Evolutionary conservation across 2,888 invertebrate genomes (phyloP).

Genomic region (Dynastes grantii): DNA sequence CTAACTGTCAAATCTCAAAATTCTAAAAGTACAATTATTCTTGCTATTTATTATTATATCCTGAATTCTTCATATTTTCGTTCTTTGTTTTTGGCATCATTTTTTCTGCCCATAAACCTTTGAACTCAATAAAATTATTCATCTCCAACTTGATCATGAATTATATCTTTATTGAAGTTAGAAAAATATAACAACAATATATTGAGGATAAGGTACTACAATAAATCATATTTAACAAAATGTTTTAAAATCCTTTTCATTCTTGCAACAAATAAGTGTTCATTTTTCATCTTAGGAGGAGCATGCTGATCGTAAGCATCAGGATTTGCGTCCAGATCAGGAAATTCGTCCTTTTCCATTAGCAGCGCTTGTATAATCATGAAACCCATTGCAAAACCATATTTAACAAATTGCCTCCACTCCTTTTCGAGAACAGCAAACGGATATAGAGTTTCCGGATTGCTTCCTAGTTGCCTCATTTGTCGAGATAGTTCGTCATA

Average conservation of each 20-base stretch:
- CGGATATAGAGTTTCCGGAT: constrained; percentile 60
- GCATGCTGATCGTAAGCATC: constrained; percentile 1
- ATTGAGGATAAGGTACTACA: not conserved
- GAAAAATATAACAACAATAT: too few species aligned
- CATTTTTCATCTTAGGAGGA: constrained; percentile 14
- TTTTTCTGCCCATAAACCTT: too few species aligned
- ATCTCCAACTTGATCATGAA: too few species aligned
- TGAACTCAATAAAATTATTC: too few species aligned
- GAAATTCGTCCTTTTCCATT: constrained; percentile 55
- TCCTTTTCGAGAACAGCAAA: constrained; percentile 57
- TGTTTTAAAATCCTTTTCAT: constrained; percentile 28
- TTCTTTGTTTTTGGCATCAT: too few species aligned
- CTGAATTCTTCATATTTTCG: too few species aligned
- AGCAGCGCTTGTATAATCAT: constrained; percentile 58
- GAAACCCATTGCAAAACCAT: constrained; percentile 58
- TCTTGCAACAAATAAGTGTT: not conserved
- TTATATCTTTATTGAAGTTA: too few species aligned
- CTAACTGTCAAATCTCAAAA: too few species aligned
- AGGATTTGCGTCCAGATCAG: constrained; percentile 51
- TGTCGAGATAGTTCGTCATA: constrained; percentile 58
- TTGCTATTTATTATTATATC: too few species aligned
- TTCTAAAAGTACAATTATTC: too few species aligned
- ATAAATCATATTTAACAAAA: constrained; percentile 7
- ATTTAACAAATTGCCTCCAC: constrained; percentile 58
- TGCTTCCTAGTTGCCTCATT: constrained; percentile 59